phyloP scores from a whole-genome alignment of 1,140 invertebrate genomes.

The Cydia strobilella region DNA sequence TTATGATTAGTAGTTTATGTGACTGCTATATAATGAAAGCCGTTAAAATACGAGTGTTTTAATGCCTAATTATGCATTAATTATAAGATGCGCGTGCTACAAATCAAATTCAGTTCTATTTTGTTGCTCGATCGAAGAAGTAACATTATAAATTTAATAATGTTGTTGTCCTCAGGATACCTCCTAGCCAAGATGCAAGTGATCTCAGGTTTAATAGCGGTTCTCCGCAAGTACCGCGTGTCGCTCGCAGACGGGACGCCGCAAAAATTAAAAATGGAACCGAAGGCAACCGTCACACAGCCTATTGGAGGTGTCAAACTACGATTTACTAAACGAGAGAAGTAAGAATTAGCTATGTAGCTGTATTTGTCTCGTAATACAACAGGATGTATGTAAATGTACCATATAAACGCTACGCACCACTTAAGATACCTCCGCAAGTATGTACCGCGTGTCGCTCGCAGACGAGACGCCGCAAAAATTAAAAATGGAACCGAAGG shows the following conservation, averaged over 20 bases:
- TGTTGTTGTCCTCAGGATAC: slow-evolving; percentile 41
- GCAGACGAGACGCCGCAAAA: slow-evolving; percentile 39
- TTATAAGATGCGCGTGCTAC: too few species aligned
- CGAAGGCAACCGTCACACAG: slow-evolving; percentile 39
- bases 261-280: slow-evolving; percentile 38
- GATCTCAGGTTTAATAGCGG: slow-evolving; percentile 49
- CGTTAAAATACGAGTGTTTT: too few species aligned
- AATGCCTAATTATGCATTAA: too few species aligned
- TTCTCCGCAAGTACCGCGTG: slow-evolving; percentile 50
- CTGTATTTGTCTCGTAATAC: too few species aligned
- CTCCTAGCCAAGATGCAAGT: slow-evolving; percentile 58
- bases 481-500: slow-evolving; percentile 40
- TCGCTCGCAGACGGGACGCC: slow-evolving; percentile 42
- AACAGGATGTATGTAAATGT: too few species aligned
- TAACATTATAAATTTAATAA: neutral
- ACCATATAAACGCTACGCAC: too few species aligned
- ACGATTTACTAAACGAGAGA: neutral
- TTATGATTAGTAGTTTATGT: too few species aligned
- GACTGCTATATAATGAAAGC: too few species aligned
- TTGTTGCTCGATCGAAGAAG: neutral
- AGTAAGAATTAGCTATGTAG: neutral
- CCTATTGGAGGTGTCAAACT: slow-evolving; percentile 40
- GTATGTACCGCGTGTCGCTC: slow-evolving; percentile 44
- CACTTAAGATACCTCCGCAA: too few species aligned
- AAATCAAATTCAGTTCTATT: neutral